Evolutionary conservation across 2,888 invertebrate species (phyloP).

Genomic region (Timema cristinae): DNA sequence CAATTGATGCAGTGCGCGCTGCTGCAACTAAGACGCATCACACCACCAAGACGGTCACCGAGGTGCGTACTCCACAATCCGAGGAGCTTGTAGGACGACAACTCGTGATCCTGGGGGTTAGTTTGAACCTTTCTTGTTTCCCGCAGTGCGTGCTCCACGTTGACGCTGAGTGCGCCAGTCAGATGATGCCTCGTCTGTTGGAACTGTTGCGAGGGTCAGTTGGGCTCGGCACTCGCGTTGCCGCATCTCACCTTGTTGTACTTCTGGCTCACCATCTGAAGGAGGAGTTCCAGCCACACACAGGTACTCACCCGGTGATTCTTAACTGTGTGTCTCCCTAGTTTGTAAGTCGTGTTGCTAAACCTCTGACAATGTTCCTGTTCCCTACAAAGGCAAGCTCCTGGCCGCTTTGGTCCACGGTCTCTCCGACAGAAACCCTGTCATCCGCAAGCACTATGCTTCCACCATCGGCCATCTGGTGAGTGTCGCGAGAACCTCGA

Average conservation of each 20-base stretch:
- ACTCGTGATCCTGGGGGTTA: too few relatives aligned
- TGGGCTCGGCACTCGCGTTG: constrained; percentile 79
- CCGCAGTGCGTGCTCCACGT: constrained; percentile 64
- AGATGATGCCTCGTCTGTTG: constrained; percentile 73
- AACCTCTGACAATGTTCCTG: background rate
- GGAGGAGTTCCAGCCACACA: constrained; percentile 55
- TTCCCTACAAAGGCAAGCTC: constrained; percentile 49
- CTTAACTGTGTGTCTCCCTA: background rate
- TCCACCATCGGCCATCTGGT: constrained; percentile 80
- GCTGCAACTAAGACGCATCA: constrained; percentile 79
- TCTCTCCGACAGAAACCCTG: constrained; percentile 76
- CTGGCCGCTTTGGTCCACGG: constrained; percentile 66
- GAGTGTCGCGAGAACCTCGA: constrained; percentile 72
- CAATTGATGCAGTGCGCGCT: constrained; percentile 74
- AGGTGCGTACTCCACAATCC: constrained; percentile 50
- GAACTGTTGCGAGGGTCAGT: constrained; percentile 77
- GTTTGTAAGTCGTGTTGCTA: background rate
- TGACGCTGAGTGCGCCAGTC: constrained; percentile 70
- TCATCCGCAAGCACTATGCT: constrained; percentile 79
- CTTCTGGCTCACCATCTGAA: constrained; percentile 49
- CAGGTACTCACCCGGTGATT: constrained; percentile 43
- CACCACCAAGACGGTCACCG: constrained; percentile 81
- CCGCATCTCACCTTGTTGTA: constrained; percentile 73
- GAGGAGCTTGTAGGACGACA: background rate
- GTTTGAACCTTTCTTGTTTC: background rate